A percentile compares a stretch with the other conserved stretches of the same genome.
These are phyloP conservation scores for Bembecia ichneumoniformis DNA, from an alignment of 2,888 invertebrate genomes.

Conservation along the genomic window DNA sequence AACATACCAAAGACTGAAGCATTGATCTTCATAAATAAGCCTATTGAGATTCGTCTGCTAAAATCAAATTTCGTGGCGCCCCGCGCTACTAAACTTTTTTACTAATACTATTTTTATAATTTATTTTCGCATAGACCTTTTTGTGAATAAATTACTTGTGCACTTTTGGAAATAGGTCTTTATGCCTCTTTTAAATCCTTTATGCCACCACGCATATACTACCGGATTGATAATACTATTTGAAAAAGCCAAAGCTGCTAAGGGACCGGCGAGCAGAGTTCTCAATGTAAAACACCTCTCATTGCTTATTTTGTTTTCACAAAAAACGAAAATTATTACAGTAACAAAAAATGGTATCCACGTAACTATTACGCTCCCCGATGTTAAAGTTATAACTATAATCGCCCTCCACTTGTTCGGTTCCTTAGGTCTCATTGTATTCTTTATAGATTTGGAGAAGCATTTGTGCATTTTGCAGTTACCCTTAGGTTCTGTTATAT, in stretches of 20 bases:
- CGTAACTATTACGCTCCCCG: slow-evolving; percentile 73
- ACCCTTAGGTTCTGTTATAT: background rate
- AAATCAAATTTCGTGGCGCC: no score
- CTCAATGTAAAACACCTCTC: slow-evolving; percentile 59
- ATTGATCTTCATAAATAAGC: no score
- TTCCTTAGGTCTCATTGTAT: slow-evolving; percentile 29
- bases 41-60: no score
- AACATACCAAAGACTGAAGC: no score
- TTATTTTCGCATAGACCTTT: background rate
- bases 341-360: slow-evolving; percentile 77
- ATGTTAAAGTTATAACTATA: slow-evolving; percentile 74
- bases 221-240: slow-evolving; percentile 77
- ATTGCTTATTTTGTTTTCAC: slow-evolving; percentile 55
- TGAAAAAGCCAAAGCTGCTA: slow-evolving; percentile 72
- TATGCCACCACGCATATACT: slow-evolving; percentile 81
- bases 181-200: slow-evolving; percentile 72
- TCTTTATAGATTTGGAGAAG: slow-evolving; percentile 5
- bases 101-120: background rate
- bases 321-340: slow-evolving; percentile 67
- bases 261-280: slow-evolving; percentile 69
- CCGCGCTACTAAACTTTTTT: no score
- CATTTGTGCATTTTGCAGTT: slow-evolving; percentile 6
- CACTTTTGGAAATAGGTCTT: slow-evolving; percentile 36
- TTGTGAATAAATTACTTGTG: slow-evolving; percentile 17
- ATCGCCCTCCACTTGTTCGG: slow-evolving; percentile 74